A percentile compares a stretch with the other conserved stretches of the same genome.
Evolutionary conservation across 2,797 vertebrate species (phyloP).

Genomic region (Cygnus olor): DNA sequence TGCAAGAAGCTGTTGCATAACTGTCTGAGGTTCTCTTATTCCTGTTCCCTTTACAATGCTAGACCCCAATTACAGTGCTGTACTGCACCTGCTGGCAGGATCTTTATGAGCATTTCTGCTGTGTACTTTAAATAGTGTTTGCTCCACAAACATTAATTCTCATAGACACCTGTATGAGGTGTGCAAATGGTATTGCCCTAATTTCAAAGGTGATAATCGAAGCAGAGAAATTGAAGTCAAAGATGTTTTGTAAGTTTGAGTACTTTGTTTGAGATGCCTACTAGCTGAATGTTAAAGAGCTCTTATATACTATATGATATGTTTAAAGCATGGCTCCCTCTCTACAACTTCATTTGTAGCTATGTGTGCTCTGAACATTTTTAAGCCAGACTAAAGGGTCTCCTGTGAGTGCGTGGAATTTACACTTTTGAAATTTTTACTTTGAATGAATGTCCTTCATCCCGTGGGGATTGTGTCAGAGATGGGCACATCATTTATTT

Average conservation of each 20-base stretch:
- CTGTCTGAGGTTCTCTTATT: not conserved
- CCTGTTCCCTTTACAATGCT: not conserved
- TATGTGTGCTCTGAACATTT: not conserved
- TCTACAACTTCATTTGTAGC: not conserved
- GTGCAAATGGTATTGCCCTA: not conserved
- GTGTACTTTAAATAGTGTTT: not conserved
- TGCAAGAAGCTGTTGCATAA: accelerated
- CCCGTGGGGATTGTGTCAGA: not conserved
- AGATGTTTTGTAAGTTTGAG: not conserved
- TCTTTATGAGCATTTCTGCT: not conserved
- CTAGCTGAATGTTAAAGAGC: not conserved
- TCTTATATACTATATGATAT: not conserved
- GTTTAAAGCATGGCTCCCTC: not conserved
- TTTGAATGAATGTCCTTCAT: not conserved
- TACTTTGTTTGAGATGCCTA: not conserved
- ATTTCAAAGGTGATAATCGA: not conserved
- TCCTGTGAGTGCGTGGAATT: not conserved
- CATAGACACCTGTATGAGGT: not conserved
- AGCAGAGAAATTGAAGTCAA: not conserved
- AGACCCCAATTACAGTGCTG: not conserved
- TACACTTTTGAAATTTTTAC: not conserved
- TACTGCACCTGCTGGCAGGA: not conserved
- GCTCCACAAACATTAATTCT: not conserved
- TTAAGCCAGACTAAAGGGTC: not conserved
- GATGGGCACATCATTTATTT: not conserved